Conservation (phyloP, 2,113 vertebrate species). For the Myrmophylax atrothorax region DNA sequence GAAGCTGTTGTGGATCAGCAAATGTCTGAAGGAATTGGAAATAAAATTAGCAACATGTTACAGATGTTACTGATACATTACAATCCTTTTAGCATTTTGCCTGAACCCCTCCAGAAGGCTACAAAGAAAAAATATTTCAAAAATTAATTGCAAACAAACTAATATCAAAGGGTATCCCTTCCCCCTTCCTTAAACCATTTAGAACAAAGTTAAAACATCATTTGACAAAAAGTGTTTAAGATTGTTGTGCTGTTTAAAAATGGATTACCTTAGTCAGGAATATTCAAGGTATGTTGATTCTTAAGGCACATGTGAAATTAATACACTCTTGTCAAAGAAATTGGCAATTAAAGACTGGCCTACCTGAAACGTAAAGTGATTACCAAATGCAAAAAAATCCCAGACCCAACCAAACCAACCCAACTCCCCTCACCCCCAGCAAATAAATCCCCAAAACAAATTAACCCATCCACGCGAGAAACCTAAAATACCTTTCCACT, state of each 20-base stretch:
- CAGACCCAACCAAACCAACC: too few relatives aligned
- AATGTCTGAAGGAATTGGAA: not conserved
- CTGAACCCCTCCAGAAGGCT: not conserved
- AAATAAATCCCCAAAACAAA: not conserved
- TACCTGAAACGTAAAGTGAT: constrained; percentile 5
- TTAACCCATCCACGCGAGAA: not conserved
- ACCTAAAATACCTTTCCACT: not conserved
- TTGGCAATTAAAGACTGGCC: not conserved
- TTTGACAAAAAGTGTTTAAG: not conserved
- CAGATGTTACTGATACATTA: not conserved
- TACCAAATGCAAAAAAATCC: not conserved
- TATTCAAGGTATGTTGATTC: not conserved
- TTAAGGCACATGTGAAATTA: constrained; percentile 14
- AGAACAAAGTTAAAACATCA: not conserved
- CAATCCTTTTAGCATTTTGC: not conserved
- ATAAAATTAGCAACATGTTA: not conserved
- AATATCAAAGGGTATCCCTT: not conserved
- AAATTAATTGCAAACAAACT: not conserved
- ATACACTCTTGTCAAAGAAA: not conserved
- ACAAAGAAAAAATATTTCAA: not conserved
- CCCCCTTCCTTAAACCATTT: not conserved
- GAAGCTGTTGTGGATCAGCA: not conserved
- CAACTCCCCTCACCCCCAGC: too few relatives aligned
- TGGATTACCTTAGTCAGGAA: not conserved
- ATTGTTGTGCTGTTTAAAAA: not conserved